Evolutionary conservation across 2,797 vertebrate genomes (phyloP).

Genomic region (Ctenopoma kingsleyae): DNA sequence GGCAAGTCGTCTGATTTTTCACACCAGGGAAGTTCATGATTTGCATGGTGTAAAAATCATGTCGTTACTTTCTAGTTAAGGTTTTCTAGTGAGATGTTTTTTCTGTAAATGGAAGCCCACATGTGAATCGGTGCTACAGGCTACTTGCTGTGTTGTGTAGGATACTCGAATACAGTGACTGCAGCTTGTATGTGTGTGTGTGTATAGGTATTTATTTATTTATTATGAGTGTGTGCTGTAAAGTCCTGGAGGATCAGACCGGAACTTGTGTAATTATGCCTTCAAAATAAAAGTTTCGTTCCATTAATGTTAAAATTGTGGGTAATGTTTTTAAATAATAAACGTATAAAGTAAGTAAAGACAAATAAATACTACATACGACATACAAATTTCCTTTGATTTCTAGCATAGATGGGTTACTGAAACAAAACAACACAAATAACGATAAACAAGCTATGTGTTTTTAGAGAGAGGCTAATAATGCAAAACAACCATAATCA

Average conservation of each 20-base stretch:
- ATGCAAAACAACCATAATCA: too few relatives aligned
- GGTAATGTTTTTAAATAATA: neutral
- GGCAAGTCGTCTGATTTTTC: conserved; percentile 31
- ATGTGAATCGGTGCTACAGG: neutral
- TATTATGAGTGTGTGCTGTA: neutral
- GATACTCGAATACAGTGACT: neutral
- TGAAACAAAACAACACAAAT: too few relatives aligned
- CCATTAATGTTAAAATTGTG: neutral
- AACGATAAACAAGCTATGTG: too few relatives aligned
- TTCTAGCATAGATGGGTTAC: too few relatives aligned
- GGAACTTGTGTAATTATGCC: neutral
- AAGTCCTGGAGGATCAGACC: neutral
- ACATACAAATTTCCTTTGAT: too few relatives aligned
- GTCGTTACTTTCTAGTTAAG: conserved; percentile 11
- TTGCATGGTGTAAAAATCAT: neutral
- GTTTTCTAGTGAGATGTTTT: neutral
- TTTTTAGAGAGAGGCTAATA: too few relatives aligned
- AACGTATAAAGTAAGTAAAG: too few relatives aligned
- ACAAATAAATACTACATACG: too few relatives aligned
- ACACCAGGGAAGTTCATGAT: conserved; percentile 2
- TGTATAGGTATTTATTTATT: neutral
- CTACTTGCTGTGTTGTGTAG: neutral
- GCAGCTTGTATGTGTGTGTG: too few relatives aligned
- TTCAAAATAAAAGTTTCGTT: conserved; percentile 51
- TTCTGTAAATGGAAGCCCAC: neutral